Conservation (phyloP, 2,113 vertebrate species). For the Bucco capensis region DNA sequence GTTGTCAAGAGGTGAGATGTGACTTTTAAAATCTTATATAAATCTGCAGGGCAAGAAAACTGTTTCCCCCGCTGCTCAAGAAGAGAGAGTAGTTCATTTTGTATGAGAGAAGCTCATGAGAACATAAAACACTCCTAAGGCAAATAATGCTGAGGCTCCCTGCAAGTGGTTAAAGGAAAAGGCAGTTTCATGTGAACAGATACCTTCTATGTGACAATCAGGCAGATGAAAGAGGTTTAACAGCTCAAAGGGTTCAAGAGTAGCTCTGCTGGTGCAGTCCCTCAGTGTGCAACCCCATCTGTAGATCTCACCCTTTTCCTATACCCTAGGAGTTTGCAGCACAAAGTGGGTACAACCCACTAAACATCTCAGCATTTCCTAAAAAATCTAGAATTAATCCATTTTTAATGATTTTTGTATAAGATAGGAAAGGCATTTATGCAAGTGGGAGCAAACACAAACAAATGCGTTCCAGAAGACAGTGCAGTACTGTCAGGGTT, state of each 20-base stretch:
- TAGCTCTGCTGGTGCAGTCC: neutral
- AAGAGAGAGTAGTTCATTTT: neutral
- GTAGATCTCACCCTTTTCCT: neutral
- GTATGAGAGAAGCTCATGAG: neutral
- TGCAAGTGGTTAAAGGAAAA: neutral
- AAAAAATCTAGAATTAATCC: accelerated
- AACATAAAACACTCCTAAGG: neutral
- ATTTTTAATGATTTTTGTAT: neutral
- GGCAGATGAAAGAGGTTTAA: neutral
- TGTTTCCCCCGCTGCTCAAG: neutral
- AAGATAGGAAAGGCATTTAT: neutral
- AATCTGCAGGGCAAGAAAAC: neutral
- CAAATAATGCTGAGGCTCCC: neutral
- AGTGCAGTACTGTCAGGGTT: neutral
- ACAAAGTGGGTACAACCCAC: neutral
- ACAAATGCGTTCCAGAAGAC: neutral
- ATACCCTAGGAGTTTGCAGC: neutral
- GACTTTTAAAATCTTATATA: neutral
- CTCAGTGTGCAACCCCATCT: neutral
- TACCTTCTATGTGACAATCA: neutral
- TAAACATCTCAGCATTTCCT: neutral
- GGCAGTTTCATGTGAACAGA: accelerated
- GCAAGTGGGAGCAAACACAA: neutral
- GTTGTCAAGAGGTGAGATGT: neutral
- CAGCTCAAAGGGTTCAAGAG: neutral